phyloP scores from a whole-genome alignment of 2,113 vertebrate genomes.

The Erinaceus europaeus region DNA sequence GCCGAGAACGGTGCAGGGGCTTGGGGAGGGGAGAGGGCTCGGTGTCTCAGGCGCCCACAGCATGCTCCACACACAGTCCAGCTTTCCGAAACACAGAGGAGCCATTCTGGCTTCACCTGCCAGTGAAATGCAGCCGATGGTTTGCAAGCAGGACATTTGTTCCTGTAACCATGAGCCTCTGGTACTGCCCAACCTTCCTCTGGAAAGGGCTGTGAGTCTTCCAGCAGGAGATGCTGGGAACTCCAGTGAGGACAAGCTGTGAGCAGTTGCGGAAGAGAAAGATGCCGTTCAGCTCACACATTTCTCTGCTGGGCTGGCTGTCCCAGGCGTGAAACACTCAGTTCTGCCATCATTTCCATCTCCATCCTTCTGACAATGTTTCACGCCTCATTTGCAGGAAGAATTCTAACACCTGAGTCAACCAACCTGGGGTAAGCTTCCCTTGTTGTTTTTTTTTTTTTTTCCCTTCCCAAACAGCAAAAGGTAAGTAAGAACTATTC shows the following conservation, averaged over 20 bases:
- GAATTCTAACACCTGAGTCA: slow-evolving; percentile 79
- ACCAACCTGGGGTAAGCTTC: slow-evolving; percentile 72
- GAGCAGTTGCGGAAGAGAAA: slow-evolving; percentile 71
- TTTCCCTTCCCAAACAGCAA: slow-evolving; percentile 39
- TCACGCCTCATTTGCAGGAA: slow-evolving; percentile 79
- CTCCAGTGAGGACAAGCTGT: slow-evolving; percentile 66
- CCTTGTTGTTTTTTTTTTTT: no score
- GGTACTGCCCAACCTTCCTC: slow-evolving; percentile 51
- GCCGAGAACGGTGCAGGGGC: no score
- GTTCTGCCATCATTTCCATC: slow-evolving; percentile 72
- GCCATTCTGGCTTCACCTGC: slow-evolving; percentile 68
- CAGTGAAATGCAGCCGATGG: slow-evolving; percentile 67
- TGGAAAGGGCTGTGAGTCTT: slow-evolving; percentile 8
- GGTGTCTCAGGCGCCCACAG: slow-evolving; percentile 45
- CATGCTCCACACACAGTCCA: not conserved
- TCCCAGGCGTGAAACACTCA: slow-evolving; percentile 66
- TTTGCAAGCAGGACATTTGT: slow-evolving; percentile 64
- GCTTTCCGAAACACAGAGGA: slow-evolving; percentile 57
- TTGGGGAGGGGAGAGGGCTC: no score
- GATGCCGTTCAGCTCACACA: slow-evolving; percentile 72
- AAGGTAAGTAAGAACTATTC: slow-evolving; percentile 43
- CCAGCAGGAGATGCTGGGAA: slow-evolving; percentile 67
- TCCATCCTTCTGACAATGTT: slow-evolving; percentile 79
- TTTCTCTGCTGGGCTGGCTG: slow-evolving; percentile 72
- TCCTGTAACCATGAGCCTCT: slow-evolving; percentile 22